Evolutionary conservation across 2,797 vertebrate genomes (phyloP), one percentile per base, ranked within the genome.

Genomic region (Hyperoplus lanceolatus): DNA sequence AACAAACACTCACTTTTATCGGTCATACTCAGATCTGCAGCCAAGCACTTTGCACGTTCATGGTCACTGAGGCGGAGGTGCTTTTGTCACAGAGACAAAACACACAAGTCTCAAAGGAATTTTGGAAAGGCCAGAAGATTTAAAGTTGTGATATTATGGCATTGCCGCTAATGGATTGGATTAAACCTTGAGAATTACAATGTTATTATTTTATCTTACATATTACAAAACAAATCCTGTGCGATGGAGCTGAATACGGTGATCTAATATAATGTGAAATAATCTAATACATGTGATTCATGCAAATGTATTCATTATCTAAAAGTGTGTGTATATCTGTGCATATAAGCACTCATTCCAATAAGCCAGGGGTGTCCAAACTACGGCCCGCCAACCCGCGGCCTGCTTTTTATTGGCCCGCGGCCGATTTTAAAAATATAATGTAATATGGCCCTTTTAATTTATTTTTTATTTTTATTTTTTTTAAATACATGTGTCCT

Each of bases 11-110:
- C 59, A 48, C 59, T 81, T 79, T 62, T 58, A 84, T 77, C 61
- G 64, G 62, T 77, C 43, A 61, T 8, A 50, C 55, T 73, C 77
- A 77, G 48, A 85, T 60, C 70, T 73, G 65, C 83, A 58, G 64
- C 43, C 50, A 59, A 79, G 73, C 80, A 68, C 81, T 86, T 84
- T 62, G 67, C 80, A 85, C 67, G 63, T 83, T 70, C 66, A 54
- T 63, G 66, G 55, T 67, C 45, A 41, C 69, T 38, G 61, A 61
- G 29, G 49, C 66, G 65, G 54, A 71, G 67, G 68, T 15, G 74
- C 68, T 78, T 84, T 85, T 77, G 72, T 85, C 74, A 54, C 77
- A 9, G 49, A 84, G 69, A 77, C 57, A 54, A 77, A 64, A 77
- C 80, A 80, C 76, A 62, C 38, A 48, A 50, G 49, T 80, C 75